A percentile compares a stretch with the other conserved stretches of the same genome.
Evolutionary conservation across 1,140 invertebrate genomes (phyloP).

Genomic region (Caenorhabditis tropicalis): DNA sequence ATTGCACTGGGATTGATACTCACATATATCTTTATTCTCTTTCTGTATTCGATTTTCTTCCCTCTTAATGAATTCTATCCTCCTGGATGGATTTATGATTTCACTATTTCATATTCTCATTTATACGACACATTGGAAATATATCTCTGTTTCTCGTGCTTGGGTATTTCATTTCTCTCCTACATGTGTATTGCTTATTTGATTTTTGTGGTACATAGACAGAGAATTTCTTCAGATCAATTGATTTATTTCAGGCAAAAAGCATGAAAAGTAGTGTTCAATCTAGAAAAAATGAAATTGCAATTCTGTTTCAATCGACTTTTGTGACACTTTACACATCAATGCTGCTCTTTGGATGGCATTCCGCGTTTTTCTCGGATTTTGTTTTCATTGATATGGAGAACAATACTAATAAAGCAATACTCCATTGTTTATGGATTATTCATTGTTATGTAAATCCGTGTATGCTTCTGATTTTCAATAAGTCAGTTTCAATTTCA

Average conservation of each 20-base stretch:
- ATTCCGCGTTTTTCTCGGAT: background rate
- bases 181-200: no score
- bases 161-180: no score
- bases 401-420: background rate
- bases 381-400: background rate
- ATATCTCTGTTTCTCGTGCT: no score
- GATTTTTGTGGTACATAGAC: no score
- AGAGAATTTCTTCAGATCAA: no score
- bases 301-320: background rate
- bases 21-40: background rate
- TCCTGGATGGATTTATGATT: background rate
- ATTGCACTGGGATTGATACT: background rate
- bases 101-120: no score
- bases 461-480: background rate
- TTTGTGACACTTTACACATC: background rate
- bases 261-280: background rate
- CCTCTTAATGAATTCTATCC: background rate
- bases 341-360: background rate
- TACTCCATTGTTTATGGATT: background rate
- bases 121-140: no score
- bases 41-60: background rate
- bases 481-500: background rate
- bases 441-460: constrained; percentile 1
- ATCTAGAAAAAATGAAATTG: background rate
- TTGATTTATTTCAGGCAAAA: no score